Evolutionary conservation across 92 coral and sea anemone species (phyloP), one percentile per base, ranked within the genome.

Genomic region (Actinernus sp.): DNA sequence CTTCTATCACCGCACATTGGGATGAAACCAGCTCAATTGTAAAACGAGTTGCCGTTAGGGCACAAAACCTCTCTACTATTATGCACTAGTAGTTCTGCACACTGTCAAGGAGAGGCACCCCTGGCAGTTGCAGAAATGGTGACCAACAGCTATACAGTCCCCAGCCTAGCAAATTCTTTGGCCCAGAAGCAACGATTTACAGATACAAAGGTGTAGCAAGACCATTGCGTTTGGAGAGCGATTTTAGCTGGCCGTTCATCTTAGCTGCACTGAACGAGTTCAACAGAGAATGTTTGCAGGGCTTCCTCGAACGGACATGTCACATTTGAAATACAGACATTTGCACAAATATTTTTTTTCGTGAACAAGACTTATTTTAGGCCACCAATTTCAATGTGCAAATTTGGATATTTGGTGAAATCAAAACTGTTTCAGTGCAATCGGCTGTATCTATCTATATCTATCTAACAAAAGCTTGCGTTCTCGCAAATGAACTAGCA

Each of bases 41-140:
- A 1, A 63, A 63, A 39, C 37, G 64, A 50, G 51, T 60, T 2
- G 3, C 47, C 0, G n/a, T n/a, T 48, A 46, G 4, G 17, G 49
- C 6, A 55, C 22, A 31, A 31, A n/a, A 25, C 31, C 33, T 0
- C 36, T 51, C 3, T 74, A 74, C 56, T 69, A 79, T 37, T 79
- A 79, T 54, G 63, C 79, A 12, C 20, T 68, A 0, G 74, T 75
- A 16, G 52, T 75, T 23, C 73, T 63, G 10, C 71, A 69, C 30
- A 72, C 86, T 2, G n/a, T n/a, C n/a, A n/a, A n/a, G n/a, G n/a
- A n/a, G n/a, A 79, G 27, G 65, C 86, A 17, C 72, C 63, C 24
- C 44, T 79, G 2, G 71, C 72, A 3, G 86, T 79, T 1, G 86
- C 73, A 3, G 78, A 79, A 52, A 79, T 79, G 72, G 43, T 79